phyloP scores from a whole-genome alignment of 2,113 vertebrate genomes.

The Phoenicopterus ruber region DNA sequence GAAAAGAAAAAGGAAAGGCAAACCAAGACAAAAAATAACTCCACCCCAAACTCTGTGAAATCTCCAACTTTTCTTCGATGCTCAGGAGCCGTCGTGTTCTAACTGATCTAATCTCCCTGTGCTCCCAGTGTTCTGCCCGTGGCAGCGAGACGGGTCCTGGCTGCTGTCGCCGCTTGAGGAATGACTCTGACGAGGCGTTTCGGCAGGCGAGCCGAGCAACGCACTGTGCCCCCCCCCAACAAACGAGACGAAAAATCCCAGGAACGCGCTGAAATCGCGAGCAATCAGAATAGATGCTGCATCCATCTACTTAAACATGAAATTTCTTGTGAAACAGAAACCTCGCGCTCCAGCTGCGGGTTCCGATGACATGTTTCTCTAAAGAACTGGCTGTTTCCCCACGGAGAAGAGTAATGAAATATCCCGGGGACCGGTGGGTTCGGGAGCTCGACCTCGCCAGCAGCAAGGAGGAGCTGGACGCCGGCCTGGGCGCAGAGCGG shows the following conservation, averaged over 20 bases:
- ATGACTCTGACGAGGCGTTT: not conserved
- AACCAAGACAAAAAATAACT: not conserved
- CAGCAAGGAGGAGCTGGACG: not conserved
- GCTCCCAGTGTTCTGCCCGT: rapidly evolving
- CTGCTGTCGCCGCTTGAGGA: not conserved
- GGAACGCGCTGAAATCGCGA: rapidly evolving
- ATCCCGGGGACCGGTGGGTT: rapidly evolving
- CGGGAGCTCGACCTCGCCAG: rapidly evolving
- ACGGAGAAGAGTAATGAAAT: rapidly evolving
- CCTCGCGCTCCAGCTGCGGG: not conserved
- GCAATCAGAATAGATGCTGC: not conserved
- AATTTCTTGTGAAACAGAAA: not conserved
- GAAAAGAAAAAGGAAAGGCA: not conserved
- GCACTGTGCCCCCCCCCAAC: rapidly evolving
- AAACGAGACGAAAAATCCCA: not conserved
- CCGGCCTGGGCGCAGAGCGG: rapidly evolving
- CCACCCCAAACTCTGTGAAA: not conserved
- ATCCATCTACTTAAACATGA: not conserved
- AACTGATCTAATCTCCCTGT: rapidly evolving
- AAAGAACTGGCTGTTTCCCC: not conserved
- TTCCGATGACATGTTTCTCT: not conserved
- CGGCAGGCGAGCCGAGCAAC: not conserved
- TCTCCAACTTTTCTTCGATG: rapidly evolving
- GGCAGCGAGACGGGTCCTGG: not conserved
- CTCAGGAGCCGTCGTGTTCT: not conserved